phyloP scores from a whole-genome alignment of 2,888 invertebrate species.

The Erynnis tages region DNA sequence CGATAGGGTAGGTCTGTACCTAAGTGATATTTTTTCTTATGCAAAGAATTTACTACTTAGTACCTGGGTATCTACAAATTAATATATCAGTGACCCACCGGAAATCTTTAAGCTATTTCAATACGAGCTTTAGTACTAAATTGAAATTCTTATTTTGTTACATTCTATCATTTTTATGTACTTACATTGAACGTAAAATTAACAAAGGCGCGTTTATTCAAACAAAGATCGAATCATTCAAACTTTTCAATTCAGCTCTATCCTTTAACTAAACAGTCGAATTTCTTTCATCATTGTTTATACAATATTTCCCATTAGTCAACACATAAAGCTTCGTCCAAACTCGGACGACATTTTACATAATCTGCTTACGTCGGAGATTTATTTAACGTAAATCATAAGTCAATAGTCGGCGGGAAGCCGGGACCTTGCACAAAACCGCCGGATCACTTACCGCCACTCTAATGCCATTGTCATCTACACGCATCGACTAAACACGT shows the following conservation, averaged over 20 bases:
- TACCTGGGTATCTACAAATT: too few species aligned
- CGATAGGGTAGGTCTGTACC: too few species aligned
- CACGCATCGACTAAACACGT: constrained; percentile 64
- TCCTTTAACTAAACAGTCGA: constrained; percentile 8
- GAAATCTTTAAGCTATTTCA: too few species aligned
- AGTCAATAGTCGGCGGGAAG: constrained; percentile 48
- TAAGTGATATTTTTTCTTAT: too few species aligned
- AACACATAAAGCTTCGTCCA: constrained; percentile 10
- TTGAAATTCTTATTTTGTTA: too few species aligned
- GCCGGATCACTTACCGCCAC: constrained; percentile 68
- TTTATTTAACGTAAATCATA: constrained; percentile 68
- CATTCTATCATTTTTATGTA: too few species aligned
- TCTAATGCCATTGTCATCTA: constrained; percentile 76
- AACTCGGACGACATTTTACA: constrained; percentile 29
- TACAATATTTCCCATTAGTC: constrained; percentile 14
- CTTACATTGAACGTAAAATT: too few species aligned
- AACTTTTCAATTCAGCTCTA: constrained; percentile 2
- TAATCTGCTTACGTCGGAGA: constrained; percentile 60
- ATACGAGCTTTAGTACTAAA: too few species aligned
- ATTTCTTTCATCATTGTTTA: constrained; percentile 12
- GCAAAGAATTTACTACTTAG: too few species aligned
- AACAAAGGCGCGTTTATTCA: too few species aligned
- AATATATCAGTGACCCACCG: too few species aligned
- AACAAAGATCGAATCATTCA: not conserved
- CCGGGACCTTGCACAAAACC: constrained; percentile 68